Base-by-base conservation (phyloP, 2,797 vertebrate genomes). In the Mus minutoides region DNA sequence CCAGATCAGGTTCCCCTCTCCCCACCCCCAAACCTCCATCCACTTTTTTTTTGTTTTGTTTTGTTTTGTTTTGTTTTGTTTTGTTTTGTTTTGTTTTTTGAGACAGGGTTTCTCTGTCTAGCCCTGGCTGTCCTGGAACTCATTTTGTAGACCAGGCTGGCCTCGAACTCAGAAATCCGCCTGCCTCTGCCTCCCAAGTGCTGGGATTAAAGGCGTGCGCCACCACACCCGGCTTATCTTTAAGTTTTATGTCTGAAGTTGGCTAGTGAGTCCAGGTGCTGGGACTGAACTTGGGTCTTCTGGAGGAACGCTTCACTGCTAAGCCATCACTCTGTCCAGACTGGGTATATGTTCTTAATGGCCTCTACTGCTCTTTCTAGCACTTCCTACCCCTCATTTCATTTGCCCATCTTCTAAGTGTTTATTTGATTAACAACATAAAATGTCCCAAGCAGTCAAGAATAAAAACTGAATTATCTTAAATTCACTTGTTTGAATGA, bases 381-480 rank as follows among this genome's bases (percentile, higher is more conserved):
- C 1, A 54, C 13, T 3, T 29, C 10, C 7, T 26, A 24, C 11
- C 5, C 16, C 14, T 46, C 10, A 77, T 6, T 37, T 46, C 11
- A 56, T 19, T 52, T 52, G n/a, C 14, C 52, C 3, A 31, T 64
- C 22, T 3, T 80, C 31, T 80, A 21, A 6, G 43, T 83, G 40
- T 56, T 90, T 78, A 87, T 58, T 73, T 88, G 21, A 11, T 76
- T 94, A 86, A 24, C 11, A 43, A 89, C 58, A 91, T 77, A 82
- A 52, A 91, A 80, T 67, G 22, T 8, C 82, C 34, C 3, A 88
- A 92, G 8, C 21, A 76, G 49, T 52, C 12, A 86, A 85, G 67
- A 31, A 69, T 69, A 77, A 91, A 92, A 92, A 62, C 29, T 19
- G 49, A 49, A n/a, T 92, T 85, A 13, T 85, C 67, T 77, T 40